Conservation (phyloP, 2,888 invertebrate genomes). For the Hydrotaea cyrtoneurina region DNA sequence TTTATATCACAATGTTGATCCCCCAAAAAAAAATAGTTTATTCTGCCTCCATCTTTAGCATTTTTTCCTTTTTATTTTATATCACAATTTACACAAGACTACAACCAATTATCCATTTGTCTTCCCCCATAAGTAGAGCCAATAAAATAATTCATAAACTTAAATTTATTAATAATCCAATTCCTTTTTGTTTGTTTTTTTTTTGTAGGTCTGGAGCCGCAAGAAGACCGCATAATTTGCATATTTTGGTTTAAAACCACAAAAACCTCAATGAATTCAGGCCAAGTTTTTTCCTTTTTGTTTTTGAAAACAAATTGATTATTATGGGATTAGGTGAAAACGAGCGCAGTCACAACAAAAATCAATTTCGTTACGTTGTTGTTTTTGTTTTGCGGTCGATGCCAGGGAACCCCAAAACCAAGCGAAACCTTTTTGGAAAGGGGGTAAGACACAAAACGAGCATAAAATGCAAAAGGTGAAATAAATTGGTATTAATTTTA, state of each 20-base stretch:
- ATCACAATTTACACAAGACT: too few species aligned
- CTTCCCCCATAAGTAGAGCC: too few species aligned
- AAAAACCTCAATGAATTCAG: constrained; percentile 7
- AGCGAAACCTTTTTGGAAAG: not conserved
- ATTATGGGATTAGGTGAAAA: constrained; percentile 28
- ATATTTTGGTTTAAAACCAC: constrained; percentile 11
- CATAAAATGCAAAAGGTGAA: constrained; percentile 51
- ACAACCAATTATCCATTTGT: too few species aligned
- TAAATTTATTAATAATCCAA: not conserved
- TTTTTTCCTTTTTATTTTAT: too few species aligned
- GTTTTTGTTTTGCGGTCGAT: too few species aligned
- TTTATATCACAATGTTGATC: too few species aligned
- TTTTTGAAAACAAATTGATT: constrained; percentile 38
- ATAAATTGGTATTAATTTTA: constrained; percentile 63
- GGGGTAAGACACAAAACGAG: not conserved
- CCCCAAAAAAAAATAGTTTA: too few species aligned
- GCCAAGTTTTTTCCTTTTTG: too few species aligned
- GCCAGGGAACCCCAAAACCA: not conserved
- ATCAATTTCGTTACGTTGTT: constrained; percentile 45
- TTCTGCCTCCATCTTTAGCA: too few species aligned
- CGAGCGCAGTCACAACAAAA: constrained; percentile 63
- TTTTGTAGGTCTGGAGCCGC: not conserved
- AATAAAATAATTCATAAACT: not conserved
- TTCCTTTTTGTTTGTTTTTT: not conserved
- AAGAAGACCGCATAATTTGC: constrained; percentile 11